These are phyloP conservation scores for Falco rusticolus DNA, from an alignment of 2,797 vertebrate species.

Conservation along the genomic window DNA sequence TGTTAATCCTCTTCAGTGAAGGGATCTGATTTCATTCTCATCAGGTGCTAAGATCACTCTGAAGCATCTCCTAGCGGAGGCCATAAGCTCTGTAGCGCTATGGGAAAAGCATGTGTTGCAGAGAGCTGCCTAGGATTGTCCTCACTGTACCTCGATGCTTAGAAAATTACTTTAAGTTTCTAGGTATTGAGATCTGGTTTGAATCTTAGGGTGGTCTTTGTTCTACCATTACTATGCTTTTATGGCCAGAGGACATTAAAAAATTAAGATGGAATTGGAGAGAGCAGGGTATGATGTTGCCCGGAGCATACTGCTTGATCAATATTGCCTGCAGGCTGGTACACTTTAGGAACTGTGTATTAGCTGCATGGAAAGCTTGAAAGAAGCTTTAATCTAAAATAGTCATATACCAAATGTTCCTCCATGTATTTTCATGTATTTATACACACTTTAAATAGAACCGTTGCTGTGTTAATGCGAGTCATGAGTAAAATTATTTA, in stretches of 20 bases:
- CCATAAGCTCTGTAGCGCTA: background rate
- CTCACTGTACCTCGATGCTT: background rate
- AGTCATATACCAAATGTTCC: background rate
- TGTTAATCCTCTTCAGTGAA: background rate
- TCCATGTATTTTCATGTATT: slow-evolving; percentile 8
- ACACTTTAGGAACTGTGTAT: accelerated
- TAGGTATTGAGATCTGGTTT: background rate
- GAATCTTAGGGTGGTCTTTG: background rate
- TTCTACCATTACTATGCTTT: background rate
- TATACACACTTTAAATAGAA: slow-evolving; percentile 13
- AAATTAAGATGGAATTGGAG: background rate
- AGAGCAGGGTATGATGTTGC: background rate
- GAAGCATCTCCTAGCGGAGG: background rate
- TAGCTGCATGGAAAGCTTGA: background rate
- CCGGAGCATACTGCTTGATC: background rate
- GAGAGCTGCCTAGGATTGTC: background rate
- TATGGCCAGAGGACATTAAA: background rate
- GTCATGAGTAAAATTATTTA: background rate
- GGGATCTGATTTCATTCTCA: background rate
- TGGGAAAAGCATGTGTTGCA: background rate
- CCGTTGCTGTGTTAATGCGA: background rate
- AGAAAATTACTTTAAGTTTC: background rate
- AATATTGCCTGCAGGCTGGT: background rate
- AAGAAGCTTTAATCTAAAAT: background rate
- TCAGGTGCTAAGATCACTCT: background rate